These are phyloP conservation scores for Lordiphosa fenestrarum DNA, from an alignment of 2,888 invertebrate genomes.

Conservation along the genomic window DNA sequence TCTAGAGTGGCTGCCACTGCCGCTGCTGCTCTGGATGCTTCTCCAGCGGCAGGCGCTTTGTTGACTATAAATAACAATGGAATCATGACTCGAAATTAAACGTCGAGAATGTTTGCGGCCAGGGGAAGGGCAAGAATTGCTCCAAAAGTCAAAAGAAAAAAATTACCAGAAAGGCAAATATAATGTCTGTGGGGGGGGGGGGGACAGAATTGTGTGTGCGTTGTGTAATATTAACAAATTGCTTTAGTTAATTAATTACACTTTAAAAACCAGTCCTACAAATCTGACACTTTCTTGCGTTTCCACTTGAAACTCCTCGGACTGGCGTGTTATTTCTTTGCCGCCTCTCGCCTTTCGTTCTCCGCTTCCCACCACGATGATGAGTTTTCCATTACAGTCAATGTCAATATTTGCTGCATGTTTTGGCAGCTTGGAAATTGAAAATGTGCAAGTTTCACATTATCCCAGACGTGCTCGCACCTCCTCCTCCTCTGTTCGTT, in stretches of 20 bases:
- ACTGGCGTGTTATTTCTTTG: too few species aligned
- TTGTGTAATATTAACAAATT: slow-evolving; percentile 10
- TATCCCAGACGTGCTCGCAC: slow-evolving; percentile 13
- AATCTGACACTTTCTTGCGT: too few species aligned
- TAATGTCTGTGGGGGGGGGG: background rate
- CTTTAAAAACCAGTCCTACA: too few species aligned
- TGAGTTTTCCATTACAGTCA: slow-evolving; percentile 68
- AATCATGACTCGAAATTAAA: slow-evolving; percentile 74
- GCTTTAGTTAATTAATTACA: background rate
- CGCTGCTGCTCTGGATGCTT: slow-evolving; percentile 10
- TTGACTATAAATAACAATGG: slow-evolving; percentile 73
- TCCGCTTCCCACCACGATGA: slow-evolving; percentile 1
- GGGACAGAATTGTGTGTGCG: background rate
- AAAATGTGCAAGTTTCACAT: slow-evolving; percentile 62
- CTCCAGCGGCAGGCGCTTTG: slow-evolving; percentile 51
- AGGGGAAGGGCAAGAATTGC: background rate
- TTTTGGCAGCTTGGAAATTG: slow-evolving; percentile 71
- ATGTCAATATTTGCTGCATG: slow-evolving; percentile 70
- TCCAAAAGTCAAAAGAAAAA: slow-evolving; percentile 4
- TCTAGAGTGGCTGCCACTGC: slow-evolving; percentile 51
- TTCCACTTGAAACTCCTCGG: too few species aligned
- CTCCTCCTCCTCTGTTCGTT: too few species aligned
- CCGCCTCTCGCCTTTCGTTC: too few species aligned
- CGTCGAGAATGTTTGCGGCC: slow-evolving; percentile 41
- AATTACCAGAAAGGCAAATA: slow-evolving; percentile 8